These are phyloP conservation scores for Megaceryle torquata DNA, from an alignment of 2,113 vertebrate species.

Conservation along the genomic window DNA sequence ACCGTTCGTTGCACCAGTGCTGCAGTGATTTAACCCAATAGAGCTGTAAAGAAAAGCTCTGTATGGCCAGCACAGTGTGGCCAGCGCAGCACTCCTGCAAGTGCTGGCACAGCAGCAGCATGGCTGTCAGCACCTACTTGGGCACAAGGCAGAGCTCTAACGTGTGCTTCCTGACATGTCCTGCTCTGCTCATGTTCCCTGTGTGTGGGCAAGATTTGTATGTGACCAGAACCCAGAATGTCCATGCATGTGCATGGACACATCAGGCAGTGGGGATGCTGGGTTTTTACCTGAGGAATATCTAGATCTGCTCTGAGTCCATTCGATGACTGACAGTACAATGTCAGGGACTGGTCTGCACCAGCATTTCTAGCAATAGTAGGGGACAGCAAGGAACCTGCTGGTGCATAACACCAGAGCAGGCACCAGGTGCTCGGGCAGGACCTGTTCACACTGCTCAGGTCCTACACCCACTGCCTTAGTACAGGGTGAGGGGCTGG, in stretches of 20 bases:
- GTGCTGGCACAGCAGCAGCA: background rate
- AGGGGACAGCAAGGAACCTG: background rate
- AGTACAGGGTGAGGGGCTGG: background rate
- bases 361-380: background rate
- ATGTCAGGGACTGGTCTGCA: background rate
- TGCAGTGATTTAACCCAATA: background rate
- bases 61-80: background rate
- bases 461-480: background rate
- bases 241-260: accelerated
- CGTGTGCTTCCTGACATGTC: background rate
- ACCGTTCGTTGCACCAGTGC: background rate
- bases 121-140: background rate
- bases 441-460: background rate
- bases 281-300: background rate
- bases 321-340: too few species aligned
- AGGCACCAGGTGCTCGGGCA: background rate
- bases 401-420: background rate
- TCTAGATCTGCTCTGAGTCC: background rate
- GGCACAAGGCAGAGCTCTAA: background rate
- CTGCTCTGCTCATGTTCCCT: background rate
- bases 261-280: too few species aligned
- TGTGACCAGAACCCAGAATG: background rate
- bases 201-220: background rate
- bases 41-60: background rate
- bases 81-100: background rate